Evolutionary conservation across 30 jellyfish, hydroid and myxozoan genomes (phyloP).

Genomic region (Hydractinia echinata): DNA sequence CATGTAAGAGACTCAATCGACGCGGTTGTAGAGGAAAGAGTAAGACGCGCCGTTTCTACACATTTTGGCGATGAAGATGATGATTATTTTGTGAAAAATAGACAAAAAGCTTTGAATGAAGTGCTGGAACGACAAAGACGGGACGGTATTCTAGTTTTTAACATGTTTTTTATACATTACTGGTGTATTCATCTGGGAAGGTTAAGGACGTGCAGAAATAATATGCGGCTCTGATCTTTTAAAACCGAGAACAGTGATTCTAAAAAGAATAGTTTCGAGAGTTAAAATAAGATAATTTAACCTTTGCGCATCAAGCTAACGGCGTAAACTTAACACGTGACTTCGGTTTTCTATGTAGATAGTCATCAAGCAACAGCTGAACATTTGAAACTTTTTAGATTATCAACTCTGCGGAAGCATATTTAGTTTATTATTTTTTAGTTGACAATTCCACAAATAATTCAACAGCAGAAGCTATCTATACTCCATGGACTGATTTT

Average conservation of each 20-base stretch:
- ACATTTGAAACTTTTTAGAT: no score
- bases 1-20: constrained; percentile 10
- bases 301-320: no score
- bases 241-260: no score
- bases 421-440: no score
- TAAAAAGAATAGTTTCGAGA: no score
- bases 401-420: no score
- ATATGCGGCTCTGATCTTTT: no score
- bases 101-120: background rate
- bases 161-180: background rate
- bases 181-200: background rate
- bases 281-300: no score
- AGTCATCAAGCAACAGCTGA: no score
- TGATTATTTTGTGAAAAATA: background rate
- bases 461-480: background rate
- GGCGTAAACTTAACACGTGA: no score
- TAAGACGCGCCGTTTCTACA: background rate
- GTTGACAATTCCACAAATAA: background rate
- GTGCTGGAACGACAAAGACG: constrained; percentile 1
- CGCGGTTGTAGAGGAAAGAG: constrained; percentile 1
- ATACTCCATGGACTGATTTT: constrained; percentile 19
- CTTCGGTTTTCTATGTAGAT: no score
- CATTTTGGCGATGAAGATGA: constrained; percentile 23
- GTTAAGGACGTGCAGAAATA: no score
- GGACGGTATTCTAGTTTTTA: background rate